Conservation (phyloP, 2,797 vertebrate species). For the Scyliorhinus canicula region DNA sequence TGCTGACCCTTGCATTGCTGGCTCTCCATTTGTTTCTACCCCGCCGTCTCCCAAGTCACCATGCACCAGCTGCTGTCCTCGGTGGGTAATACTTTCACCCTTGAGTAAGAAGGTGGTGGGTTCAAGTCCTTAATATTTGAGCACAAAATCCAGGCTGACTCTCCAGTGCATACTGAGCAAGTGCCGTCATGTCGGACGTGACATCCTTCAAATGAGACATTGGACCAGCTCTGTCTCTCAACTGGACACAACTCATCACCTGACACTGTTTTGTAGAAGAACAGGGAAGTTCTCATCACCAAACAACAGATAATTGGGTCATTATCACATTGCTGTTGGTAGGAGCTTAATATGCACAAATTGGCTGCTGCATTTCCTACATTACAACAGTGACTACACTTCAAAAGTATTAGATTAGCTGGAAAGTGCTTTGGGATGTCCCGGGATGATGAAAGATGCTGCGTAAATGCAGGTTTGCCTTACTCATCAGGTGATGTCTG, state of each 20-base stretch:
- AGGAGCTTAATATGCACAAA: not conserved
- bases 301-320: not conserved
- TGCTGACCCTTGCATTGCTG: not conserved
- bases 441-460: not conserved
- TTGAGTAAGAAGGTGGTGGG: not conserved
- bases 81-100: not conserved
- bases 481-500: not conserved
- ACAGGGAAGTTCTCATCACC: not conserved
- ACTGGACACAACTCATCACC: not conserved
- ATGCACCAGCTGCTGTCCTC: not conserved
- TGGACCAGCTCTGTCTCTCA: not conserved
- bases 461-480: not conserved
- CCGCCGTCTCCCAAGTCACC: not conserved
- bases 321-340: not conserved
- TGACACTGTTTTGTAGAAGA: not conserved
- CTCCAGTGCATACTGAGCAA: not conserved
- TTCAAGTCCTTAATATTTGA: not conserved
- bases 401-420: not conserved
- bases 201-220: not conserved
- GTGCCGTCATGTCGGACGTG: not conserved
- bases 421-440: not conserved
- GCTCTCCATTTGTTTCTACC: not conserved
- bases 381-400: not conserved
- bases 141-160: not conserved
- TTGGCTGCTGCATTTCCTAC: not conserved